These are phyloP conservation scores for Pipistrellus pygmaeus DNA, from an alignment of 2,797 vertebrate genomes.

Conservation along the genomic window DNA sequence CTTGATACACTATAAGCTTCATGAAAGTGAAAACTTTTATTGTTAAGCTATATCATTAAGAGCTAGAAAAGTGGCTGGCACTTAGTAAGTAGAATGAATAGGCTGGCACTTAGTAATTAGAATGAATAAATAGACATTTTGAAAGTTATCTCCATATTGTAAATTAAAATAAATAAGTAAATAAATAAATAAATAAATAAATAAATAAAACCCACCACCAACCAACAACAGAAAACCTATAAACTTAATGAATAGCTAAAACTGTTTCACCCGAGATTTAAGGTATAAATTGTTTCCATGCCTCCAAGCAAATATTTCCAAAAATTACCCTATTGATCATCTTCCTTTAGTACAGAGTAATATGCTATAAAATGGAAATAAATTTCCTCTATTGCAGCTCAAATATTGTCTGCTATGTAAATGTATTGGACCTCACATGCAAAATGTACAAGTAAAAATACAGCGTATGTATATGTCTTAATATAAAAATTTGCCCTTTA, in stretches of 20 bases:
- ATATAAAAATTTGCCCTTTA: background rate
- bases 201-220: background rate
- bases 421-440: background rate
- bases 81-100: background rate
- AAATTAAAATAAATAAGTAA: background rate
- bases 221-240: background rate
- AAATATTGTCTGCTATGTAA: background rate
- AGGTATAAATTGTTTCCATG: background rate
- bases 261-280: conserved; percentile 11
- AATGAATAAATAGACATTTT: background rate
- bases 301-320: conserved; percentile 20
- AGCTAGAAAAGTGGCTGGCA: background rate
- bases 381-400: background rate
- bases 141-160: background rate
- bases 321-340: background rate
- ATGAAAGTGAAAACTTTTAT: background rate
- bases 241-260: background rate
- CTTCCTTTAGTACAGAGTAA: background rate
- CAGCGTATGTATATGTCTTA: background rate
- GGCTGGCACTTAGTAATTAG: background rate
- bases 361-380: background rate
- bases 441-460: background rate
- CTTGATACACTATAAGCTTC: background rate
- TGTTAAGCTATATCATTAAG: background rate
- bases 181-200: background rate